Evolutionary conservation across 2,888 invertebrate species (phyloP).

Genomic region (Pseudoips prasinana): DNA sequence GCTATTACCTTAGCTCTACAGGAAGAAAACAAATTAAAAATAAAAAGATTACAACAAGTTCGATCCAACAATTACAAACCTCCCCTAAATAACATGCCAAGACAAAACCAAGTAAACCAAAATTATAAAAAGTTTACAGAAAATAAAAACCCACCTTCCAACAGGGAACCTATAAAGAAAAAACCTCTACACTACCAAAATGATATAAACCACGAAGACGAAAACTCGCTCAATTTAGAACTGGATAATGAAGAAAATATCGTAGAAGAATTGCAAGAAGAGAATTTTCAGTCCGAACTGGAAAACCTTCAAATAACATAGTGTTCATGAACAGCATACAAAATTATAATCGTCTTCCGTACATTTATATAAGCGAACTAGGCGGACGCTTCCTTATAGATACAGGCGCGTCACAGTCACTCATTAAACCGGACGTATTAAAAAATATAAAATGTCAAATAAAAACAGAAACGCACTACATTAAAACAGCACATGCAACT

Average conservation of each 20-base stretch:
- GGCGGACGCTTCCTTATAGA: conserved; percentile 29
- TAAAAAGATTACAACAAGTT: too few species aligned
- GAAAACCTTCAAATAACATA: not conserved
- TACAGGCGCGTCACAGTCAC: conserved; percentile 27
- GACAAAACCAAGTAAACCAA: conserved; percentile 1
- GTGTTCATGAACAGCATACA: not conserved
- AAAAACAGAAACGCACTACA: conserved; percentile 42
- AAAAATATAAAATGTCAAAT: conserved; percentile 5
- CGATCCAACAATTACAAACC: conserved; percentile 20
- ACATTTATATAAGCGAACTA: conserved; percentile 24
- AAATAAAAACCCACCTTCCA: too few species aligned
- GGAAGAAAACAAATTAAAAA: too few species aligned
- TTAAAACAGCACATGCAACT: conserved; percentile 52
- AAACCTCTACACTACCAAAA: conserved; percentile 1
- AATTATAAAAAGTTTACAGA: not conserved
- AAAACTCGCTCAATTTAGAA: not conserved
- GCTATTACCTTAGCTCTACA: too few species aligned
- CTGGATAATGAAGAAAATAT: not conserved
- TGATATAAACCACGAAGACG: conserved; percentile 5
- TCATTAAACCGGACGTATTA: conserved; percentile 18
- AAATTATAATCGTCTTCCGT: conserved; percentile 14
- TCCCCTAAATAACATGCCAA: too few species aligned
- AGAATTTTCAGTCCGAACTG: not conserved
- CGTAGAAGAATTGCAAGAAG: not conserved
- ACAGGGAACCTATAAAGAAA: conserved; percentile 1